A percentile compares a stretch with the other conserved stretches of the same genome.
phyloP scores from a whole-genome alignment of 2,113 vertebrate genomes.

The Protobothrops mucrosquamatus region DNA sequence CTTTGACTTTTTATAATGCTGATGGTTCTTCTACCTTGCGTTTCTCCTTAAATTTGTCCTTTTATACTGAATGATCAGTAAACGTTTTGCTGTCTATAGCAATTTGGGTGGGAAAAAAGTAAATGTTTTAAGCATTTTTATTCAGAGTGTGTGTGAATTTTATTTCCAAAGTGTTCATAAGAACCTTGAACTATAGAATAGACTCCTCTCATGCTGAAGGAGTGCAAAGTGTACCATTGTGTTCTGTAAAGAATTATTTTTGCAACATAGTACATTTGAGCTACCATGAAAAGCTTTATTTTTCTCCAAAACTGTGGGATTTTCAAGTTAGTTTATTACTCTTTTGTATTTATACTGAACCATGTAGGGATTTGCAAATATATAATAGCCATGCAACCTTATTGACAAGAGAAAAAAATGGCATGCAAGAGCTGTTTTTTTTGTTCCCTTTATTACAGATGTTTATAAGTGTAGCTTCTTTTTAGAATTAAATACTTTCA shows the following conservation, averaged over 20 bases:
- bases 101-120: background rate
- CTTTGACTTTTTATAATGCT: background rate
- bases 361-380: background rate
- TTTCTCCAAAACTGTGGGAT: background rate
- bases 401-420: background rate
- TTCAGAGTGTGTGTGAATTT: background rate
- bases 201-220: background rate
- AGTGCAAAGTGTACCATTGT: background rate
- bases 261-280: background rate
- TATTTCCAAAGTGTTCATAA: background rate
- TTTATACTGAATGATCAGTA: background rate
- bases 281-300: background rate
- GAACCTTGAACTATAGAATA: background rate
- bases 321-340: background rate
- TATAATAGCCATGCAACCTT: background rate
- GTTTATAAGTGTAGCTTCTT: background rate
- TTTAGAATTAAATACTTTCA: background rate
- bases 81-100: background rate
- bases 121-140: background rate
- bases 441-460: background rate
- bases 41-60: background rate
- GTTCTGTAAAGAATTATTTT: background rate
- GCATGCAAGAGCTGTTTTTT: background rate
- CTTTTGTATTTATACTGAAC: background rate
- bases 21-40: background rate